These are phyloP conservation scores for Entelurus aequoreus DNA, from an alignment of 2,113 vertebrate species.

Conservation along the genomic window DNA sequence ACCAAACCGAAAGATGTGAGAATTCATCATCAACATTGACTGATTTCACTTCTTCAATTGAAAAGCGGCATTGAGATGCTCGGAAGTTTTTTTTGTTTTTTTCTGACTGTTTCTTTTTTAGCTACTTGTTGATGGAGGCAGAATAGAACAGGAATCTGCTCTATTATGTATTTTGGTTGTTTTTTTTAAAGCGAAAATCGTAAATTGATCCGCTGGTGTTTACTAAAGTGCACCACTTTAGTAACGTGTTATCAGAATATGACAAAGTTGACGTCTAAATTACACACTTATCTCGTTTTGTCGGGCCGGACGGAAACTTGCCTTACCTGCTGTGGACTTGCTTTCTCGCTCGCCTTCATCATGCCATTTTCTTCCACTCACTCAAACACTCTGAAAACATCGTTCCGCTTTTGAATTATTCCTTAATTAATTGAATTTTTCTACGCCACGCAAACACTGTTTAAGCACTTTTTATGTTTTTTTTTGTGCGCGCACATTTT, in stretches of 20 bases:
- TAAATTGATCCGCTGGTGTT: not conserved
- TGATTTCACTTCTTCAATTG: too few relatives aligned
- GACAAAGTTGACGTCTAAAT: not conserved
- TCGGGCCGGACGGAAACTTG: slow-evolving; percentile 31
- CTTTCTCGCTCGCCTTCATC: slow-evolving; percentile 6
- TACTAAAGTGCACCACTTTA: not conserved
- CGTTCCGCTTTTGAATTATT: slow-evolving; percentile 7
- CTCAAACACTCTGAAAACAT: not conserved
- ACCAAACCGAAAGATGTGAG: too few relatives aligned
- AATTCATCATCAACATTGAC: too few relatives aligned
- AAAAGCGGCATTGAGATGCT: too few relatives aligned
- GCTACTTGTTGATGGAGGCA: not conserved
- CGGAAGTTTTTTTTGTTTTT: not conserved
- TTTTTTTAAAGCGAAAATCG: not conserved
- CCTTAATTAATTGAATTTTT: too few relatives aligned
- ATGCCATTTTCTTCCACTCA: not conserved
- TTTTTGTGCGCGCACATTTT: slow-evolving; percentile 39
- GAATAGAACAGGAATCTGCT: too few relatives aligned
- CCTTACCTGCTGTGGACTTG: slow-evolving; percentile 40
- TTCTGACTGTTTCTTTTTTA: too few relatives aligned
- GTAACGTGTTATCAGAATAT: not conserved
- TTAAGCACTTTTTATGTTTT: too few relatives aligned
- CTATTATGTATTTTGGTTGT: not conserved
- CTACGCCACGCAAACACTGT: too few relatives aligned
- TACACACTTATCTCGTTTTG: slow-evolving; percentile 1